These are phyloP conservation scores for Temnothorax rugatulus DNA, from an alignment of 2,888 invertebrate genomes.

Conservation along the genomic window DNA sequence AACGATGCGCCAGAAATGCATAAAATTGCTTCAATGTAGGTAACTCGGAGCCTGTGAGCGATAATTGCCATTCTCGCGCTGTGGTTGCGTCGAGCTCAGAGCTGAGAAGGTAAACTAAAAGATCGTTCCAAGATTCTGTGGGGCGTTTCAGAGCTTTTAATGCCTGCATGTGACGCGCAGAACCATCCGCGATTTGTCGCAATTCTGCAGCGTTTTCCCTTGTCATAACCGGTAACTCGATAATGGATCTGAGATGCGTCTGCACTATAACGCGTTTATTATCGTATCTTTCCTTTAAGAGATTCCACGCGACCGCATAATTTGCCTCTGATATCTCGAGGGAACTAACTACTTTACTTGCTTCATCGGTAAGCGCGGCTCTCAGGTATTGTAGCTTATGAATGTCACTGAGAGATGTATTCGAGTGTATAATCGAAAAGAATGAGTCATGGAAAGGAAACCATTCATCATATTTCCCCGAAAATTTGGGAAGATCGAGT, in stretches of 20 bases:
- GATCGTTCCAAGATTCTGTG: too few relatives aligned
- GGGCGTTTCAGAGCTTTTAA: too few relatives aligned
- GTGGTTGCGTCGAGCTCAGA: too few relatives aligned
- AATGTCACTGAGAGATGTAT: conserved; percentile 13
- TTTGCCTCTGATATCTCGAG: conserved; percentile 52
- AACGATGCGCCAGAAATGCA: conserved; percentile 65
- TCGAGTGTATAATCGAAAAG: background rate
- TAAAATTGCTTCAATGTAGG: conserved; percentile 40
- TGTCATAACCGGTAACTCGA: too few relatives aligned
- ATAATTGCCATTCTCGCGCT: background rate
- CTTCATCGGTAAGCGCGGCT: conserved; percentile 50
- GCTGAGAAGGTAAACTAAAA: too few relatives aligned
- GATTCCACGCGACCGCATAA: conserved; percentile 56
- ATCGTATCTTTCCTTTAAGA: conserved; percentile 66
- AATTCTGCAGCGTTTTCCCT: too few relatives aligned
- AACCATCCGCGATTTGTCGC: too few relatives aligned
- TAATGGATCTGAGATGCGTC: conserved; percentile 56
- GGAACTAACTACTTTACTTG: conserved; percentile 18
- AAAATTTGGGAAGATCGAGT: background rate
- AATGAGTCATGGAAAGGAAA: conserved; percentile 19
- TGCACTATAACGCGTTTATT: conserved; percentile 71
- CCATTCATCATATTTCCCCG: conserved; percentile 32
- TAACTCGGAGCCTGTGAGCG: conserved; percentile 8
- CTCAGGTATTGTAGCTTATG: conserved; percentile 58
- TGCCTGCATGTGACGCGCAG: too few relatives aligned